A percentile compares a stretch with the other conserved stretches of the same genome.
These are phyloP conservation scores for Petrocephalus zakoni DNA, from an alignment of 2,113 vertebrate species.

Conservation along the genomic window DNA sequence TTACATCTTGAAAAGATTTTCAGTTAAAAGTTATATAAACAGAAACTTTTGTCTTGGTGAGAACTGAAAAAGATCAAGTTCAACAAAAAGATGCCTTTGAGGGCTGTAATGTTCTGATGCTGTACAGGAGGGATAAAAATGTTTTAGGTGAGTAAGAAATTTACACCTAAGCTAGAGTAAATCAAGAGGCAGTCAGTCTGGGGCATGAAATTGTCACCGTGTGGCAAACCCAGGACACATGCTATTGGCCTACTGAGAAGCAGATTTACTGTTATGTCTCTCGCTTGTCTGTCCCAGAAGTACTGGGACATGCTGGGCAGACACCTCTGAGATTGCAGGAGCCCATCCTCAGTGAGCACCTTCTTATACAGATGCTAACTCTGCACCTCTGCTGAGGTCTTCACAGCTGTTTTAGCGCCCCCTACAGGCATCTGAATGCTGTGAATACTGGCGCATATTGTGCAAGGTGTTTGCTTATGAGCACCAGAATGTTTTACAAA, in stretches of 20 bases:
- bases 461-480: background rate
- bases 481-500: background rate
- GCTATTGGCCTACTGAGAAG: background rate
- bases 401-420: background rate
- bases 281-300: background rate
- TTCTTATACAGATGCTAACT: background rate
- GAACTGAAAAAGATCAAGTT: slow-evolving; percentile 14
- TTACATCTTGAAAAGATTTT: slow-evolving; percentile 21
- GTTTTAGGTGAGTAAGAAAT: background rate
- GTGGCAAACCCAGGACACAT: background rate
- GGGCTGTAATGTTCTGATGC: background rate
- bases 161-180: background rate
- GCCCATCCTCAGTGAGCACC: background rate
- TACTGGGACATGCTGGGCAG: too few species aligned
- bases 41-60: slow-evolving; percentile 15
- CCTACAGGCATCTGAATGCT: background rate
- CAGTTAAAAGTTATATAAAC: slow-evolving; percentile 16
- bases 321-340: background rate
- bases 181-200: background rate
- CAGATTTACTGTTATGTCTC: background rate
- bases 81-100: slow-evolving; percentile 5
- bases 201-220: background rate
- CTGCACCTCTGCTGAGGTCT: background rate
- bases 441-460: background rate
- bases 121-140: background rate